Evolutionary conservation across 2,888 invertebrate genomes (phyloP).

Genomic region (Aphidius colemani): DNA sequence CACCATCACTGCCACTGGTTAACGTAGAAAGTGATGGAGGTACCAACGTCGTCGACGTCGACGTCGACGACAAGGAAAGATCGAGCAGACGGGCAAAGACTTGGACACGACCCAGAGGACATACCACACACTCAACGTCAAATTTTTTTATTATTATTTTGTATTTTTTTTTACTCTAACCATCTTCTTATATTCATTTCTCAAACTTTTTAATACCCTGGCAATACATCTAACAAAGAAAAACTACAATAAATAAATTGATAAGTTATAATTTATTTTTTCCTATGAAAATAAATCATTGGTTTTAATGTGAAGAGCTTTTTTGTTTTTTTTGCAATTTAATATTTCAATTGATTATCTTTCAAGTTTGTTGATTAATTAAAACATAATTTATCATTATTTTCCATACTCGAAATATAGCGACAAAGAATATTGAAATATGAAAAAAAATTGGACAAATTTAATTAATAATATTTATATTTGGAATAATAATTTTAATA

Average conservation of each 20-base stretch:
- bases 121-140: background rate
- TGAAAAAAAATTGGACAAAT: background rate
- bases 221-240: background rate
- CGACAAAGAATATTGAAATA: background rate
- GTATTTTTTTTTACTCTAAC: background rate
- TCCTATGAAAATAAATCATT: too few species aligned
- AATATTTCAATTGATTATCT: too few species aligned
- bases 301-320: too few species aligned
- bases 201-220: background rate
- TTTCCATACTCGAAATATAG: too few species aligned
- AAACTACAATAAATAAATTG: background rate
- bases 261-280: too few species aligned
- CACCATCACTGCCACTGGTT: background rate
- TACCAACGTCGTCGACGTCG: background rate
- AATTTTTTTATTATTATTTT: background rate
- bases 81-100: background rate
- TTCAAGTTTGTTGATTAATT: background rate
- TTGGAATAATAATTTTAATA: too few species aligned
- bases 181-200: background rate
- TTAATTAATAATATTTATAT: too few species aligned
- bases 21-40: conserved; percentile 25
- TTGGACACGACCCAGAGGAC: background rate
- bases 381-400: too few species aligned
- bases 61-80: background rate
- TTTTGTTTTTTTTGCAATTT: too few species aligned